A percentile compares a stretch with the other conserved stretches of the same genome.
Conservation (phyloP, 2,888 invertebrate species). For the Platypus cylindrus region DNA sequence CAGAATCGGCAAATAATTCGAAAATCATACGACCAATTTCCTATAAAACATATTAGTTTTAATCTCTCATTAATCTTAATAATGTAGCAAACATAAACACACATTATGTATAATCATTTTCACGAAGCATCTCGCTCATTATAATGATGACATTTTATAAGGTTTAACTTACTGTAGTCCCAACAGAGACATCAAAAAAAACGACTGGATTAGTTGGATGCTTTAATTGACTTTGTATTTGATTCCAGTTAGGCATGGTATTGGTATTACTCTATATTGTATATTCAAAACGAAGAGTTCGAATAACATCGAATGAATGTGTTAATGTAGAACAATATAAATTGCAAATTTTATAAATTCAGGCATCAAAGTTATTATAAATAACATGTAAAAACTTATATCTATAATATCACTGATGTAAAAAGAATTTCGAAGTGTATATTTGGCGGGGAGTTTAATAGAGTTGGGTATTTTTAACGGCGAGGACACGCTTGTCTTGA, state of each 20-base stretch:
- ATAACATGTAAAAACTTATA: no score
- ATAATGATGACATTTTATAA: not conserved
- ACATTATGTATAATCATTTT: not conserved
- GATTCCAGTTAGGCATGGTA: conserved; percentile 87
- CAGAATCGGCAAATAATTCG: conserved; percentile 93
- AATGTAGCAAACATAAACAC: conserved; percentile 3
- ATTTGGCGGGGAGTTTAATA: no score
- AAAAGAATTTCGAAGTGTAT: no score
- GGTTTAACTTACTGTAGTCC: conserved; percentile 69
- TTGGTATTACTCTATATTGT: no score
- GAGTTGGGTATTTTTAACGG: no score
- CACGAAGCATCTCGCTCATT: not conserved
- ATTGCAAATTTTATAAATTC: no score
- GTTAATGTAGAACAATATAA: no score
- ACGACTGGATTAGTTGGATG: conserved; percentile 96
- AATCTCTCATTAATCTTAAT: not conserved
- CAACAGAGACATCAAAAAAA: conserved; percentile 94
- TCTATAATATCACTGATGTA: no score
- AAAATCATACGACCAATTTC: conserved; percentile 97
- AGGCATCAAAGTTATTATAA: no score
- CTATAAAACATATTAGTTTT: conserved; percentile 28
- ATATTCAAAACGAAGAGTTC: no score
- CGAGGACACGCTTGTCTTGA: no score
- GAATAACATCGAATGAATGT: no score
- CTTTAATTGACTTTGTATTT: conserved; percentile 78